These are phyloP conservation scores for Cataglyphis albicans DNA, from an alignment of 2,888 invertebrate species.

Conservation along the genomic window DNA sequence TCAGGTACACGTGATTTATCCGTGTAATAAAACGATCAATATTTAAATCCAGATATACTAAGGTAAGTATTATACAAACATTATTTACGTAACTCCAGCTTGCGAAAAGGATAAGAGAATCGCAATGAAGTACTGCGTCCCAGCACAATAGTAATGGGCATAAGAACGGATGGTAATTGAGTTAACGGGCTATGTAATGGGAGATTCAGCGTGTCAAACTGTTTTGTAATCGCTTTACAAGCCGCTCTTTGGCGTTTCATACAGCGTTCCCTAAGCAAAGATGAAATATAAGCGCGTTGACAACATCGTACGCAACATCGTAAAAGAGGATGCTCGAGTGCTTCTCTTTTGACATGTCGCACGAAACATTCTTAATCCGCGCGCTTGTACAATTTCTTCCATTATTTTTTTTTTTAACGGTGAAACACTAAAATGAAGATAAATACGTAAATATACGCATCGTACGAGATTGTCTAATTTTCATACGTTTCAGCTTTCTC, in stretches of 20 bases:
- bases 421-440: background rate
- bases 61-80: constrained; percentile 26
- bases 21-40: constrained; percentile 44
- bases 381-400: background rate
- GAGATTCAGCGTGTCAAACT: constrained; percentile 60
- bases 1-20: constrained; percentile 14
- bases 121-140: constrained; percentile 52
- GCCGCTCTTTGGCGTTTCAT: constrained; percentile 53
- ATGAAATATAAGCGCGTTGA: constrained; percentile 37
- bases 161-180: constrained; percentile 68
- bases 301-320: constrained; percentile 2
- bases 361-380: constrained; percentile 12
- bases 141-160: constrained; percentile 57
- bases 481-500: constrained; percentile 12
- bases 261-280: constrained; percentile 27
- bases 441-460: background rate
- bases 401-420: background rate
- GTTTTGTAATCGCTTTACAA: constrained; percentile 59
- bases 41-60: constrained; percentile 1
- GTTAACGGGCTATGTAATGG: constrained; percentile 70
- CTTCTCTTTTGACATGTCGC: background rate
- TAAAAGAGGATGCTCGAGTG: background rate
- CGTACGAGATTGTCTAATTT: constrained; percentile 7
- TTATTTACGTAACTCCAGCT: constrained; percentile 57
- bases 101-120: constrained; percentile 18